Percentiles rank a stretch among this genome's conserved stretches.
Conservation (phyloP, 2,797 vertebrate genomes). For the Scyliorhinus canicula region DNA sequence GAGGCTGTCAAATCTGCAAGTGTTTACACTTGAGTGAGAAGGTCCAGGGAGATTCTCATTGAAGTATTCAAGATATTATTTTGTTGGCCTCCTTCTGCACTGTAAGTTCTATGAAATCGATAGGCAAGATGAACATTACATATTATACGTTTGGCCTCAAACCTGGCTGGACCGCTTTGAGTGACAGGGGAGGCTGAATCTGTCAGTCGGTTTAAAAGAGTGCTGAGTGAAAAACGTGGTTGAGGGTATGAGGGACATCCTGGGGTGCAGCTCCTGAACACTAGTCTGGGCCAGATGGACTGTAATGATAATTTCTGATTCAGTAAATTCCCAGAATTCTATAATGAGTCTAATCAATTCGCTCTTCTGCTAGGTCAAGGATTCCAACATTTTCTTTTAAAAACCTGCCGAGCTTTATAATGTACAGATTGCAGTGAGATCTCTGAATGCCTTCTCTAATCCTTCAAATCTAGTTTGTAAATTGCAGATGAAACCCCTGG, state of each 20-base stretch:
- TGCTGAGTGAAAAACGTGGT: not conserved
- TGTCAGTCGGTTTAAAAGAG: not conserved
- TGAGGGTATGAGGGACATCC: not conserved
- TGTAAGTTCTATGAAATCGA: too few species aligned
- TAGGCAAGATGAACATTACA: not conserved
- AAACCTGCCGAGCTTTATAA: not conserved
- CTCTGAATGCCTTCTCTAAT: not conserved
- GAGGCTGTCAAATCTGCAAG: not conserved
- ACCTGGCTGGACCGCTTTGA: not conserved
- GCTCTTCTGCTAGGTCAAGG: not conserved
- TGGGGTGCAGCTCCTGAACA: not conserved
- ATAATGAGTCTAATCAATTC: not conserved
- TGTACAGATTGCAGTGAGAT: not conserved
- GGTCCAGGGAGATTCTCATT: not conserved
- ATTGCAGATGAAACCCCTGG: not conserved
- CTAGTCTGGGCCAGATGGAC: not conserved
- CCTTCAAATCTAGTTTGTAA: constrained; percentile 13
- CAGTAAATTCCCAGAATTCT: not conserved
- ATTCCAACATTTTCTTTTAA: not conserved
- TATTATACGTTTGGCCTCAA: not conserved
- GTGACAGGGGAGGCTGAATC: not conserved
- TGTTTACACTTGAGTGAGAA: not conserved
- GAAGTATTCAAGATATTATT: not conserved
- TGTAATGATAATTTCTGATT: not conserved
- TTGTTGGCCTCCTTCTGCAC: too few species aligned